phyloP scores from a whole-genome alignment of 2,797 vertebrate species.

The Coranthus polyacanthus region DNA sequence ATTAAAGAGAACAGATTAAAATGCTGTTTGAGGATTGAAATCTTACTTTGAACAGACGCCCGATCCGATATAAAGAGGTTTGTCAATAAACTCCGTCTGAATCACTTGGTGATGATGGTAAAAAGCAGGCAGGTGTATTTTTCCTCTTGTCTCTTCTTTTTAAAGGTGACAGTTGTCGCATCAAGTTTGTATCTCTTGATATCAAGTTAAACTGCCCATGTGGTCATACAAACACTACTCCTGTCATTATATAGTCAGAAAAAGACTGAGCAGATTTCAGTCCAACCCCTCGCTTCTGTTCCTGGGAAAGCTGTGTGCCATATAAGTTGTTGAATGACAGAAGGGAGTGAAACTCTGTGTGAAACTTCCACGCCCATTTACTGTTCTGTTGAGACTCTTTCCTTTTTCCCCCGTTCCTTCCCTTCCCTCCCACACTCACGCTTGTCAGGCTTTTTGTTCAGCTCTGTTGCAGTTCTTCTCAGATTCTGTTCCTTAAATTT shows the following conservation, averaged over 20 bases:
- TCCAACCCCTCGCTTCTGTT: neutral
- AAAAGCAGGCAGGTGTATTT: neutral
- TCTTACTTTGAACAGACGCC: constrained; percentile 56
- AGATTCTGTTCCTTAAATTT: neutral
- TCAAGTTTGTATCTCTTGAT: no score
- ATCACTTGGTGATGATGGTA: neutral
- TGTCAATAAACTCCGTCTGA: neutral
- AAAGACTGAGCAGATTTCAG: neutral
- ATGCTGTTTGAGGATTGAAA: neutral
- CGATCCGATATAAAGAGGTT: constrained; percentile 28
- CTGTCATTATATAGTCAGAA: neutral
- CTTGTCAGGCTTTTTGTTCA: neutral
- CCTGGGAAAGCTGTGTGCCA: neutral
- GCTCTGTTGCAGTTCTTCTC: neutral
- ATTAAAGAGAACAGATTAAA: neutral
- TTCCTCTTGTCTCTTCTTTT: constrained; percentile 17
- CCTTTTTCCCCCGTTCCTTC: neutral
- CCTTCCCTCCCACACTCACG: constrained; percentile 1
- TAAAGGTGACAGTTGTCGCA: neutral
- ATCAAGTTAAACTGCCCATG: no score
- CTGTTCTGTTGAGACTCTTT: neutral
- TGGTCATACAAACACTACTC: neutral
- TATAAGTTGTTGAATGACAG: constrained; percentile 45
- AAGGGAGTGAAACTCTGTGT: constrained; percentile 48
- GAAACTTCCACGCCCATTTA: constrained; percentile 69